phyloP scores from a whole-genome alignment of 2,113 vertebrate genomes.

The Myotis yumanensis region DNA sequence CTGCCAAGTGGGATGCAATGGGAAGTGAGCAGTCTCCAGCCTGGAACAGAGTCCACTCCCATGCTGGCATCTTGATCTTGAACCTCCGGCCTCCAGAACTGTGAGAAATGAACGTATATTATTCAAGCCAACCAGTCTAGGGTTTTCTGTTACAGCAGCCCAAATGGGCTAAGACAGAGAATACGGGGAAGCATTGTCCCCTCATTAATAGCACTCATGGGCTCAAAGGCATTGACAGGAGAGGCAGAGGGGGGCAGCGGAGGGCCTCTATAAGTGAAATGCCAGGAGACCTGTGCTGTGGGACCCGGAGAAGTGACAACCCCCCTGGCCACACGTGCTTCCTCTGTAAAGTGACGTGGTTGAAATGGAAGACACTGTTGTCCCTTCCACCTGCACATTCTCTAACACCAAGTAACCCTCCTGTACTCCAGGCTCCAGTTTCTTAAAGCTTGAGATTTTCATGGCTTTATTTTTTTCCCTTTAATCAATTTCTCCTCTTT shows the following conservation, averaged over 20 bases:
- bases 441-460: not conserved
- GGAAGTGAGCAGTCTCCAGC: not conserved
- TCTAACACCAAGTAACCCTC: not conserved
- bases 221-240: not conserved
- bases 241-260: accelerated
- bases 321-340: not conserved
- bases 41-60: not conserved
- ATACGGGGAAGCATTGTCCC: not conserved
- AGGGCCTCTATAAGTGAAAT: accelerated
- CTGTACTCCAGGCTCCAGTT: not conserved
- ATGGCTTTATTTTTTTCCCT: not conserved
- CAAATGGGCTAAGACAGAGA: not conserved
- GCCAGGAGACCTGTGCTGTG: not conserved
- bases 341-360: not conserved
- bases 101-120: not conserved
- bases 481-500: not conserved
- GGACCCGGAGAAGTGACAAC: not conserved
- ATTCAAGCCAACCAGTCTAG: not conserved
- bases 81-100: not conserved
- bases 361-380: not conserved
- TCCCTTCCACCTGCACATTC: not conserved
- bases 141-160: not conserved
- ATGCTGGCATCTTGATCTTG: not conserved
- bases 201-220: not conserved
- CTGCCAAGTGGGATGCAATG: not conserved